Percentiles rank a stretch among this genome's conserved stretches.
Conservation (phyloP, 2,113 vertebrate species). For the Perca fluviatilis region DNA sequence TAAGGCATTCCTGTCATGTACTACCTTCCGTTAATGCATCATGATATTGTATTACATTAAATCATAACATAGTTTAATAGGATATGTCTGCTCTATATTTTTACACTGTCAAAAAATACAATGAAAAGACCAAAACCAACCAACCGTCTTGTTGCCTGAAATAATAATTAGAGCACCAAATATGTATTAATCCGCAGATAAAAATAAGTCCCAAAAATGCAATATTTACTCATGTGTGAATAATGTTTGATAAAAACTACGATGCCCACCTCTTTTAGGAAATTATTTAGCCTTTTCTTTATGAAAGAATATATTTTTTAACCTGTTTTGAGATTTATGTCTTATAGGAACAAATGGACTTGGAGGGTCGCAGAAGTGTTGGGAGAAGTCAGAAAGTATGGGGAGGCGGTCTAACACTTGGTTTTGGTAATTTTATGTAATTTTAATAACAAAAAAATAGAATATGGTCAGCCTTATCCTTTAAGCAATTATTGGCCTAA, state of each 20-base stretch:
- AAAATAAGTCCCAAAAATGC: slow-evolving; percentile 10
- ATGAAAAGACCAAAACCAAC: neutral
- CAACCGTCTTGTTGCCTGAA: neutral
- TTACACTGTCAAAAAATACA: neutral
- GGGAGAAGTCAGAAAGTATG: neutral
- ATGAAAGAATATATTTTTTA: neutral
- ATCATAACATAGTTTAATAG: neutral
- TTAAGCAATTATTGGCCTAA: neutral
- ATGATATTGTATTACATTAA: neutral
- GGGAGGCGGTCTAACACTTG: neutral
- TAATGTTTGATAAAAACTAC: slow-evolving; percentile 10
- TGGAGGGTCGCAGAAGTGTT: neutral
- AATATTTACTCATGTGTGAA: neutral
- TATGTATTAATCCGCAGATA: neutral
- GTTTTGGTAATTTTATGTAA: neutral
- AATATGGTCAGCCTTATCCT: neutral
- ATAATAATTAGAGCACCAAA: neutral
- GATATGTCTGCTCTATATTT: neutral
- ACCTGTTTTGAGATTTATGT: slow-evolving; percentile 20
- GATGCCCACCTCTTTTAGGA: neutral
- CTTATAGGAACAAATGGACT: neutral
- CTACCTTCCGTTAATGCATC: neutral
- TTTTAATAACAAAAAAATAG: neutral
- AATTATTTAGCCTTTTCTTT: neutral
- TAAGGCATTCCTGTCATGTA: slow-evolving; percentile 29